Percentiles rank a stretch among this genome's conserved stretches.
These are phyloP conservation scores for Gila robusta DNA, from an alignment of 2,797 vertebrate species.

Conservation along the genomic window DNA sequence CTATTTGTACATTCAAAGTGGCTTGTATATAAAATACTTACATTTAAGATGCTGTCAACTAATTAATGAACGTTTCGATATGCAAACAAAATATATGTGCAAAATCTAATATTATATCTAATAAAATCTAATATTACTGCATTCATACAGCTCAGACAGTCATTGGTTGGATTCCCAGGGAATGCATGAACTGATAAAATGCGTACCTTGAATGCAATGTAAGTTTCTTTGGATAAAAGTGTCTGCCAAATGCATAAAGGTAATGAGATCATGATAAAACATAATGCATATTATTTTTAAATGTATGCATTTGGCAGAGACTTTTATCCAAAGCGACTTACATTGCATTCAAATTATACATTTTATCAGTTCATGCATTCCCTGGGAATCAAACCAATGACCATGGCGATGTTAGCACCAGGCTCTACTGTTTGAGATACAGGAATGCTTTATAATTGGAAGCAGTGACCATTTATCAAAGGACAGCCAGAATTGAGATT, in stretches of 20 bases:
- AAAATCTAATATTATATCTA: background rate
- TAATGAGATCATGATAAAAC: background rate
- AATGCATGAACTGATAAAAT: no score
- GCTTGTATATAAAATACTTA: no score
- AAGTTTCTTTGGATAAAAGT: background rate
- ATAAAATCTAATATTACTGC: background rate
- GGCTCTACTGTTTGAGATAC: background rate
- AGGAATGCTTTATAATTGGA: background rate
- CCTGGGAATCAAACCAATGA: background rate
- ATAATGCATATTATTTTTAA: background rate
- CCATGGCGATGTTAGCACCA: background rate
- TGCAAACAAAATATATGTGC: background rate
- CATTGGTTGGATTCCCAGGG: background rate
- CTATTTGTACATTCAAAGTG: no score
- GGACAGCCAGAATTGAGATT: background rate
- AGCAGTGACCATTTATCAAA: slow-evolving; percentile 38
- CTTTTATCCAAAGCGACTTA: background rate
- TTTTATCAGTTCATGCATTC: background rate
- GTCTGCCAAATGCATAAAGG: background rate
- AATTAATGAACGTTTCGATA: background rate
- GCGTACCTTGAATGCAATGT: background rate
- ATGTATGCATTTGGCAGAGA: background rate
- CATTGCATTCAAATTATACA: background rate
- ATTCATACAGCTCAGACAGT: background rate
- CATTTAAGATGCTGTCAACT: no score